Evolutionary conservation across 1,140 invertebrate genomes (phyloP), one percentile per base, ranked within the genome.

Genomic region (Drosophila oshimai): DNA sequence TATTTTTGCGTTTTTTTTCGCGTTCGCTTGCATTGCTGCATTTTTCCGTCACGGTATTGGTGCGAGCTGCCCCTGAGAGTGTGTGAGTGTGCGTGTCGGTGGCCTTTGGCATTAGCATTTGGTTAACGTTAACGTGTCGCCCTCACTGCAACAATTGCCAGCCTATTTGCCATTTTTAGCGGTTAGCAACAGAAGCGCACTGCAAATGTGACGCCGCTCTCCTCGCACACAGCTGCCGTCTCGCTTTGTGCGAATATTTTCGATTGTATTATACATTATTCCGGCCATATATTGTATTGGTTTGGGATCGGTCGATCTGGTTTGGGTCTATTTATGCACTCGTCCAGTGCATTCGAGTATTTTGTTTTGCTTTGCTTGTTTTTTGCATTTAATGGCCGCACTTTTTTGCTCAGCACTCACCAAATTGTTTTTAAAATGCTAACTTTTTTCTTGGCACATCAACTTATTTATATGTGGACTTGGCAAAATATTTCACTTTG

Each of bases 101-200:
- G 22, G 78, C 62, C 69, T 83, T 70, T 75, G 71, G 80, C 81
- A 84, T 84, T 84, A 84, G 80, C 81, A 87, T 84, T 84, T 84
- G 79, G 79, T 84, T 84, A 84, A 84, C 83, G 76, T 79, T 86
- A 87, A 84, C 71, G 61, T 73, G 62, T 58, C 67, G 67, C 57
- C 36, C 13, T 22, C 45, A 18, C 42, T 55, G 71, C 73, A 46
- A 62, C 74, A 68, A 74, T 75, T 71, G 46, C 58, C 74, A 58
- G 41, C 26, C 51, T 50, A 73, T 69, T 72, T 60, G 54, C 65
- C 53, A 42, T 57, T 80, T 73, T 64, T 62, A 76, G 81, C 80
- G 75, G 80, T 87, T 84, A 73, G 81, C 72, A 84, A 87, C 80
- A 75, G 64, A 46, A 53, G 61, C 45, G 50, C 31, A 44, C 34